Conservation (phyloP, 2,113 vertebrate species). For the Corythoichthys intestinalis region DNA sequence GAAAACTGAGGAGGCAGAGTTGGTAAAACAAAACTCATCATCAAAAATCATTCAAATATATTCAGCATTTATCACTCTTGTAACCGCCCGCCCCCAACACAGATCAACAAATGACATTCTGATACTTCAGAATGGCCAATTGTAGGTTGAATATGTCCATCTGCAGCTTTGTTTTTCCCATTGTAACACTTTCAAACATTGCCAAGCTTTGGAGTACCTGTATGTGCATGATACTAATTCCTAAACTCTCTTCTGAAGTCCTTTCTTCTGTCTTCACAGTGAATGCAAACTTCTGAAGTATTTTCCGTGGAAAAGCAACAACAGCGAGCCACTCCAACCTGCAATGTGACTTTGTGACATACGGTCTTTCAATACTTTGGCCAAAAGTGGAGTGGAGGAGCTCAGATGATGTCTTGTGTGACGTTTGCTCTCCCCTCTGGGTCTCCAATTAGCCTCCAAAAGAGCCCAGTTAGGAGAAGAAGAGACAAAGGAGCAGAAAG, state of each 20-base stretch:
- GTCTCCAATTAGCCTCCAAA: slow-evolving; percentile 72
- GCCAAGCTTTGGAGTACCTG: slow-evolving; percentile 11
- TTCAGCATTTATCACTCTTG: no score
- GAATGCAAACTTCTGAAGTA: slow-evolving; percentile 48
- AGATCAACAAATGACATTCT: background rate
- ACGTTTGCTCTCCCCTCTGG: slow-evolving; percentile 55
- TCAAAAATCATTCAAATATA: background rate
- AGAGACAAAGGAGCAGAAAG: slow-evolving; percentile 53
- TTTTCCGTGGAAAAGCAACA: slow-evolving; percentile 42
- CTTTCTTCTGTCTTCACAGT: slow-evolving; percentile 28
- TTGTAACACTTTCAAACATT: slow-evolving; percentile 23
- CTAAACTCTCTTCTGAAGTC: slow-evolving; percentile 22
- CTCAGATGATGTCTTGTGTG: slow-evolving; percentile 51
- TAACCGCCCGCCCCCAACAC: background rate
- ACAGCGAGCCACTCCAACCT: slow-evolving; percentile 46
- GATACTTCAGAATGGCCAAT: background rate
- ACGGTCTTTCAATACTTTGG: slow-evolving; percentile 73
- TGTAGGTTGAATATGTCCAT: background rate
- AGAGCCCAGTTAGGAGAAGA: slow-evolving; percentile 47
- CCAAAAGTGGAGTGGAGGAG: slow-evolving; percentile 60
- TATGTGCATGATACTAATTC: slow-evolving; percentile 19
- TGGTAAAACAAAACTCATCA: background rate
- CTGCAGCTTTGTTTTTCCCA: background rate
- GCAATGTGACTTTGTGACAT: slow-evolving; percentile 57
- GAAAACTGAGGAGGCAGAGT: background rate